phyloP scores from a whole-genome alignment of 2,113 vertebrate species.

The Corvus moneduloides region DNA sequence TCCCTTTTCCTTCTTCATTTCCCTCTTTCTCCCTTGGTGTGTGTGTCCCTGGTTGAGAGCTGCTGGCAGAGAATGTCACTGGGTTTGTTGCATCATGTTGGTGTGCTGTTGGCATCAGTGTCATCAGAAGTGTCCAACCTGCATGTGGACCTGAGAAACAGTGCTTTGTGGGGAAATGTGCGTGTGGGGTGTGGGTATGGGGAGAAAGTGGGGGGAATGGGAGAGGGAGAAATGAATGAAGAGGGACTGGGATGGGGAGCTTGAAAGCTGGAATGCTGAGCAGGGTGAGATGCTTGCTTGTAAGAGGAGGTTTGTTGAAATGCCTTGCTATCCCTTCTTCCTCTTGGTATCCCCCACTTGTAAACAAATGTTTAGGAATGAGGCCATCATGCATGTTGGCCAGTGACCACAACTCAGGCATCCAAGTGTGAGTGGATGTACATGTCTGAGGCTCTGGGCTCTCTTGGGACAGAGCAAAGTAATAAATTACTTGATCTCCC shows the following conservation, averaged over 20 bases:
- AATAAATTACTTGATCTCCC: background rate
- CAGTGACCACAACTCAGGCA: background rate
- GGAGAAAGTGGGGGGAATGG: background rate
- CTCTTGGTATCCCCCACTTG: background rate
- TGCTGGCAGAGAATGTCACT: background rate
- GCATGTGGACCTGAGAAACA: background rate
- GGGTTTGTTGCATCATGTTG: conserved; percentile 28
- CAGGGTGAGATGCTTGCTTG: conserved; percentile 31
- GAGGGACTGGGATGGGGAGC: background rate
- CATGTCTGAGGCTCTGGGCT: background rate
- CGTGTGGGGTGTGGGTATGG: background rate
- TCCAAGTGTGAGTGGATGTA: background rate
- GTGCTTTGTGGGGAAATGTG: background rate
- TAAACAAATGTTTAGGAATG: background rate
- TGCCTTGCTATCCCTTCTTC: background rate
- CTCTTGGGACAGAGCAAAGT: background rate
- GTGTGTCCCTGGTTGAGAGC: background rate
- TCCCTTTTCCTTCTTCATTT: background rate
- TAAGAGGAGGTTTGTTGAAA: background rate
- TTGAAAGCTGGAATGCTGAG: conserved; percentile 30
- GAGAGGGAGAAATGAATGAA: background rate
- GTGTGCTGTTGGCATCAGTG: conserved; percentile 6
- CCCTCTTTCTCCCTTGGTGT: background rate
- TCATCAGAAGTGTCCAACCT: background rate
- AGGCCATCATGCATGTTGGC: background rate